Conservation (phyloP, 1,140 invertebrate genomes). For the Potamilus streckersoni region DNA sequence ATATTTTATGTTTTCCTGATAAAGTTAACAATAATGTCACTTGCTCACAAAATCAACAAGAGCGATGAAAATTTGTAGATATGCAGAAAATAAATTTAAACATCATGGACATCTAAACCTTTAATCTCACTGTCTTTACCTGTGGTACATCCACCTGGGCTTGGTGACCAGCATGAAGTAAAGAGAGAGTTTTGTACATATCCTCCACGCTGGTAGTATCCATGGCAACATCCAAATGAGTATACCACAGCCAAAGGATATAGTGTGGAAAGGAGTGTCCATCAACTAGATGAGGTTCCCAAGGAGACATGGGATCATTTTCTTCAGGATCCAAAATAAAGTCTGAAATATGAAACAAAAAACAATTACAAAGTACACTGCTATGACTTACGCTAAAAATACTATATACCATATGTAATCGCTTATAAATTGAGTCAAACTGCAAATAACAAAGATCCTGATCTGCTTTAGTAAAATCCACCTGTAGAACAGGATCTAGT, state of each 20-base stretch:
- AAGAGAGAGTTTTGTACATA: constrained; percentile 81
- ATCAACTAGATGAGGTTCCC: constrained; percentile 50
- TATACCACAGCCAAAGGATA: constrained; percentile 50
- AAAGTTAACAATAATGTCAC: no score
- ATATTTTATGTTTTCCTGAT: no score
- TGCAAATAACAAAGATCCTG: no score
- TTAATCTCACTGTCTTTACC: constrained; percentile 26
- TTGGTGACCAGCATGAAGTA: constrained; percentile 86
- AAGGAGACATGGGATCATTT: constrained; percentile 55
- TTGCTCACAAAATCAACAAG: no score
- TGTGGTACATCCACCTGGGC: constrained; percentile 47
- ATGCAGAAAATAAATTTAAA: no score
- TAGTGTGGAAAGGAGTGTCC: constrained; percentile 60
- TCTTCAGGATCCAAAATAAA: constrained; percentile 58
- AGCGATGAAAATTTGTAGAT: no score
- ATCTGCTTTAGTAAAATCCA: no score
- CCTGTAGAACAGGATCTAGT: no score
- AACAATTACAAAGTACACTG: no score
- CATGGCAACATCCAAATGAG: constrained; percentile 50
- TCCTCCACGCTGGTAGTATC: constrained; percentile 51
- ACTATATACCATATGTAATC: no score
- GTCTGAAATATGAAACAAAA: constrained; percentile 41
- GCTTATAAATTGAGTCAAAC: no score
- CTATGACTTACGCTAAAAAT: no score
- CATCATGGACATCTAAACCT: not conserved